Percentiles rank a stretch among this genome's conserved stretches.
Conservation (phyloP, 1,140 invertebrate species). For the Saccostrea glomerata region DNA sequence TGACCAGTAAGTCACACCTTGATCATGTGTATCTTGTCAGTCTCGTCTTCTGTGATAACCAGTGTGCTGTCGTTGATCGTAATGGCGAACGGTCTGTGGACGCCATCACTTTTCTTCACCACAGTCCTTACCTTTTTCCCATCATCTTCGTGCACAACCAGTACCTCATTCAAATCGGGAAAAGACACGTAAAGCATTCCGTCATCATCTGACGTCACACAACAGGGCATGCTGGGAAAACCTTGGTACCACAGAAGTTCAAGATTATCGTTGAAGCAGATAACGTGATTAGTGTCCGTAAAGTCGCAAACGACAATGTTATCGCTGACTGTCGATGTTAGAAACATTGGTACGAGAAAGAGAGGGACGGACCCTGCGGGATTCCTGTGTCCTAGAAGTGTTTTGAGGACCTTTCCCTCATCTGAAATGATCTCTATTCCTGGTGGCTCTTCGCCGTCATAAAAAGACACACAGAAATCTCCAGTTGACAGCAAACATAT, state of each 20-base stretch:
- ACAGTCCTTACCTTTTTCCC: conserved; percentile 54
- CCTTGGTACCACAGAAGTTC: conserved; percentile 47
- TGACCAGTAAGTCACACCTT: conserved; percentile 11
- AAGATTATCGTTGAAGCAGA: conserved; percentile 48
- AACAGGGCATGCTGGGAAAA: conserved; percentile 49
- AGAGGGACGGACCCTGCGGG: conserved; percentile 23
- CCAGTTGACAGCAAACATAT: conserved; percentile 45
- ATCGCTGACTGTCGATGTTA: conserved; percentile 40
- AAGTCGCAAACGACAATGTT: conserved; percentile 56
- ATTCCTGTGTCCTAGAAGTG: conserved; percentile 41
- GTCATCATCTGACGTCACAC: conserved; percentile 50
- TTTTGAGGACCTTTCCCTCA: conserved; percentile 50
- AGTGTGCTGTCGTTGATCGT: conserved; percentile 32
- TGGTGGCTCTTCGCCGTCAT: conserved; percentile 47
- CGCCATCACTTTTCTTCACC: conserved; percentile 44
- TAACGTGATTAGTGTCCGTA: conserved; percentile 45
- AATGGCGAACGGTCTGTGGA: conserved; percentile 51
- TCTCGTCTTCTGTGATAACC: conserved; percentile 54
- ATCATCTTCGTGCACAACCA: conserved; percentile 45
- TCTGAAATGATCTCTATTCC: conserved; percentile 52
- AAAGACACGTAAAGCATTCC: conserved; percentile 49
- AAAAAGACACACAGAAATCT: conserved; percentile 53
- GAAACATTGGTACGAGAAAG: conserved; percentile 55
- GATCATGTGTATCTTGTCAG: conserved; percentile 53
- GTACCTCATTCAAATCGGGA: conserved; percentile 45